Evolutionary conservation across 1,140 invertebrate species (phyloP), one percentile per base, ranked within the genome.

Genomic region (Idris sp.): DNA sequence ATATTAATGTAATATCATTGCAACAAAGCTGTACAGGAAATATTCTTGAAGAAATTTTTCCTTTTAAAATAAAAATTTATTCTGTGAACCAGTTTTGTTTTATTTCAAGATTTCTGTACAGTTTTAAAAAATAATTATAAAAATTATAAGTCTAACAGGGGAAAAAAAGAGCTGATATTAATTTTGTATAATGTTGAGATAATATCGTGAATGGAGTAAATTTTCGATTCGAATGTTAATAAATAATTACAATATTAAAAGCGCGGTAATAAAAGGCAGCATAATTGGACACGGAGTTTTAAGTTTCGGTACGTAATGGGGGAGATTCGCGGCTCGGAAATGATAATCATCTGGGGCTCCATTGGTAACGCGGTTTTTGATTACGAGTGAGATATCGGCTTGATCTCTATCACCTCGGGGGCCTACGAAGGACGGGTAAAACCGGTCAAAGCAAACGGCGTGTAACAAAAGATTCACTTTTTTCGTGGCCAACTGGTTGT

Each of bases 291-390:
- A 44, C 44, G 53, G 35, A 44, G 26, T 48, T 58, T 68, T 49
- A 25, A 35, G 48, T 36, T 58, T 10, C 26, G 53, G 33, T 41
- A 58, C 53, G 44, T 58, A 58, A 59, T 35, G 30, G 30, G n/a
- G 26, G 25, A 18, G 41, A 9, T 18, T 14, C 28, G 48, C 36
- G 48, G 49, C 15, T 31, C 16, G 40, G 33, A 15, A 10, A 9
- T 30, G 76, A 80, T 80, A 78, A 76, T 73, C 49, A 74, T 79
- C 78, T 71, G 30, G 41, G 51, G 56, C 33, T 79, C 78, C 81
- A 83, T 82, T 83, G 82, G 79, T 79, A 78, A 80, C 69, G 62
- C 54, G 76, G 64, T 75, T 53, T 81, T 68, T 79, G 79, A 79
- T 83, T 81, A 78, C 80, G 68, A 48, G 71, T 25, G 53, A 68